Conservation (phyloP, 1,140 invertebrate genomes). For the Tribolium castaneum region DNA sequence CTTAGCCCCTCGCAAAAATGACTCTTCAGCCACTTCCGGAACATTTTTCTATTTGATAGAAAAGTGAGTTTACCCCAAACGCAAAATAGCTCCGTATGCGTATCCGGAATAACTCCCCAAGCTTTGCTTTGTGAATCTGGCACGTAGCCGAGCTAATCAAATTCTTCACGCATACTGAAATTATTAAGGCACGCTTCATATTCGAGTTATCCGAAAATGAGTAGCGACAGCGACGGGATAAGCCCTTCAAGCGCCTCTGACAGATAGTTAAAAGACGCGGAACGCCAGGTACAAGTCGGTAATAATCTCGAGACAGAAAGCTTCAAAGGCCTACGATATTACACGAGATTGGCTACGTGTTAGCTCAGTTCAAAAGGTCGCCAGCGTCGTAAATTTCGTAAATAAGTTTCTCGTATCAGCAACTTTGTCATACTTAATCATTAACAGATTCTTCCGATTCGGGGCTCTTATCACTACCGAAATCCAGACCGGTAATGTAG, state of each 20-base stretch:
- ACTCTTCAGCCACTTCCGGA: no score
- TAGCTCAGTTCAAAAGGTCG: conserved; percentile 15
- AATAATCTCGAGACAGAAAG: conserved; percentile 20
- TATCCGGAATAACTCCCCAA: background rate
- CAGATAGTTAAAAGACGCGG: conserved; percentile 31
- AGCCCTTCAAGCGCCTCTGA: conserved; percentile 24
- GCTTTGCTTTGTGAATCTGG: background rate
- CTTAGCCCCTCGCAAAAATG: no score
- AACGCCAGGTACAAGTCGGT: conserved; percentile 30
- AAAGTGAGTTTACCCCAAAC: background rate
- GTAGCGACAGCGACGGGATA: conserved; percentile 21
- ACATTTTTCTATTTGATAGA: background rate
- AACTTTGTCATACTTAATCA: conserved; percentile 34
- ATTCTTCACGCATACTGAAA: conserved; percentile 35
- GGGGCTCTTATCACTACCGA: conserved; percentile 1
- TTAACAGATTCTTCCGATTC: conserved; percentile 24
- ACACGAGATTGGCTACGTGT: background rate
- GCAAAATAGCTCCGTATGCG: background rate
- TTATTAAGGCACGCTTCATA: conserved; percentile 34
- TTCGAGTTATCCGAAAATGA: conserved; percentile 32
- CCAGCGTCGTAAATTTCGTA: conserved; percentile 21
- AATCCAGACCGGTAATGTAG: conserved; percentile 32
- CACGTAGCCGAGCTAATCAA: conserved; percentile 8
- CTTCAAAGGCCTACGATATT: conserved; percentile 25
- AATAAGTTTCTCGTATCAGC: conserved; percentile 33